Evolutionary conservation across 2,888 invertebrate genomes (phyloP), one percentile per base, ranked within the genome.

Genomic region (Drosophila recens): DNA sequence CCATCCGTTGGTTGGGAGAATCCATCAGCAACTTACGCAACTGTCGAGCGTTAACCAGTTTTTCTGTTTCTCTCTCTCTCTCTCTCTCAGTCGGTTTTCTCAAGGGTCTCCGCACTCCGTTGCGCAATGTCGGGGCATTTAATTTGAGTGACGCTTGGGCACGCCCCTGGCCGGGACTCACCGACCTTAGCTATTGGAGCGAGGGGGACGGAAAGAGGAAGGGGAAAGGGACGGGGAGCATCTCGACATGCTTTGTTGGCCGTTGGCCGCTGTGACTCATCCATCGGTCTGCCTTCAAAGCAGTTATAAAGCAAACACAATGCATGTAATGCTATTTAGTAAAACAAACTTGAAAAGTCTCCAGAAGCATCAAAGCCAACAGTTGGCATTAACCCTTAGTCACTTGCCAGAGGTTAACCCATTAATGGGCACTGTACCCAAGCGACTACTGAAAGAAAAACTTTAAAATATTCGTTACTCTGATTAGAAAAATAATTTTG

Each of bases 221-320:
- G 8, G 42, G 0, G 30, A 15, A 1, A 4, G 17, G 11, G 46
- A 27, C 17, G 20, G 23, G 51, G 54, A 51, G 63, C 65, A 73
- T 69, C 63, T 68, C 77, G 76, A 80, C 51, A 80, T 76, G 78
- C 72, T 76, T 79, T 65, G 73, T 40, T 79, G 73, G 51, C 38
- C 63, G 46, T 57, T 63, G 67, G 43, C 53, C 54, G 40, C 52
- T 64, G 48, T 69, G 76, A 79, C 49, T 79, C 81, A 80, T 72
- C 62, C 78, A 76, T 69, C 68, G 57, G 33, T 10, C 52, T 59
- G 48, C 48, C 48, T 58, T 49, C 56, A 46, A 38, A 54, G 45
- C 46, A 57, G 38, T 15, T 51, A 45, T 43, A 67, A 45, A 70
- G 27, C 40, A 63, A 30, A 63, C 45, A 46, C 42, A 38, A 38